Evolutionary conservation across 2,113 vertebrate genomes (phyloP), one percentile per base, ranked within the genome.

Genomic region (Cryptotis parvus): DNA sequence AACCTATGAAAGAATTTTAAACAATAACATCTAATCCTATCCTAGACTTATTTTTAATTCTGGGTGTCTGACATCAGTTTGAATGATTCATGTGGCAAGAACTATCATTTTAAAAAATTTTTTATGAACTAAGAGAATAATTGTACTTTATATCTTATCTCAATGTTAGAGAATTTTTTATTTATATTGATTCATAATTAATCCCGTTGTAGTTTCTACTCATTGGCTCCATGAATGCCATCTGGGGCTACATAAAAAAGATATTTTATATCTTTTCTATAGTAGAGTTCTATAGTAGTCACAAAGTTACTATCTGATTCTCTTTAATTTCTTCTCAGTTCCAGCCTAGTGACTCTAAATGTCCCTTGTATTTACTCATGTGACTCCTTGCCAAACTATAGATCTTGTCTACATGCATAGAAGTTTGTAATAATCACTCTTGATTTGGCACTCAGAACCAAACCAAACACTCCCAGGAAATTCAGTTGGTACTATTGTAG

Each of bases 121-220:
- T n/a, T n/a, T 76, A 52, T 58, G 55, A 20, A 58, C 55, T 37
- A 61, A 87, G 35, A 35, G 73, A 85, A 63, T 6, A 29, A 45
- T 5, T 85, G 43, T 87, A 2, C 90, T 80, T 94, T 39, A 27
- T 9, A n/a, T 68, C 9, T 5, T 55, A 63, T 43, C 33, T 69
- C 41, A 79, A 63, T 49, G 8, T 89, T 87, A 69, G 73, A 70
- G 70, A 41, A 35, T 45, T 88, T 85, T 77, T 12, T 14, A 37
- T 74, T 94, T 79, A n/a, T 49, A 55, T 15, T 66, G 78, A 75
- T 72, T 87, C 27, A 58, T 75, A 84, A 81, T 90, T 78, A 29
- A 41, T 65, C 55, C 33, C 65, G 16, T 43, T 84, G 6, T 66
- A 76, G 81, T 10, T 88, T 58, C 16, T 7, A 90, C n/a, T 2